Base-by-base conservation (phyloP, 1,140 invertebrate species). In the Megalonaias nervosa region DNA sequence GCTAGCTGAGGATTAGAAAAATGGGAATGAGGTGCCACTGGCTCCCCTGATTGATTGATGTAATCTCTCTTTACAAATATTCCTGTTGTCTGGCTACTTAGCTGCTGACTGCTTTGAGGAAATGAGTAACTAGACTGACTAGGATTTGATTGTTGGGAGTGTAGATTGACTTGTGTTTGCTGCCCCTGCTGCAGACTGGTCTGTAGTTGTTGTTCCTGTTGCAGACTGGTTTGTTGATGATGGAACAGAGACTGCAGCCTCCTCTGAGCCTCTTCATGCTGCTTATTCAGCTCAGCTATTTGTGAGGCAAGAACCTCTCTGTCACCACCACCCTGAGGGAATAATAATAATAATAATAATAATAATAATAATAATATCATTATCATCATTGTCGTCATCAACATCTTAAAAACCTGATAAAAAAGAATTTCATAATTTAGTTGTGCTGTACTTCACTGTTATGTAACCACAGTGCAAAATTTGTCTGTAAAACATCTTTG, bases 251-350 rank as follows among this genome's bases (percentile, higher is more conserved):
- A 61, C 59, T 84, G 76, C 11, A 87, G 73, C 48, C 87, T 76
- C 66, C 75, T 83, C 71, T 86, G 84, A 26, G 87, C 87, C 61
- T 87, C 86, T 58, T 82, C 86, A 59, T 88, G 86, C 65, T 87
- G 86, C 64, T 83, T 81, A 65, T 87, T 87, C 15, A 88, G 72
- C 56, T 84, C 83, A 5, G 84, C 84, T 74, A 88, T 87, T 71
- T 88, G 87, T 61, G 75, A 69, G 17, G 83, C 75, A 23, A 85
- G 78, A 64, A 79, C 48, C 5, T 82, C 77, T 77, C 83, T 84
- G 23, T 74, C 74, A 31, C 67, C 62, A 55, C 60, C 38, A 70
- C 15, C 72, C 67, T 65, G 79, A 67, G 21, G 66, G 9, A 48
- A 48, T 48, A 48, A 48, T 48, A 48, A 55, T 11, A 48, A 48